Evolutionary conservation across 2,113 vertebrate genomes (phyloP).

Genomic region (Tympanuchus pallidicinctus): DNA sequence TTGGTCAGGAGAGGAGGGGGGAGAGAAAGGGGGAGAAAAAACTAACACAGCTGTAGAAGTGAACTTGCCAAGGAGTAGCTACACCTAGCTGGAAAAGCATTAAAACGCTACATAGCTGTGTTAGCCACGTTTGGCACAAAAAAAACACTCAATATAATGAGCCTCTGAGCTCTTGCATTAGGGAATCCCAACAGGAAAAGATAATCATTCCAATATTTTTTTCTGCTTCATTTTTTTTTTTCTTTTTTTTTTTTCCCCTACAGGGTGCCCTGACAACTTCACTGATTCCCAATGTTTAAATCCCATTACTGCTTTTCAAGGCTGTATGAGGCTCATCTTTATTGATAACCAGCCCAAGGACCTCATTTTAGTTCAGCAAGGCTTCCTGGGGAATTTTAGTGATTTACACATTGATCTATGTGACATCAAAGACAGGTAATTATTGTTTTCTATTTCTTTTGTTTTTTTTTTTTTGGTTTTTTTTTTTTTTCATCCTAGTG

Average conservation of each 20-base stretch:
- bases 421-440: slow-evolving; percentile 97
- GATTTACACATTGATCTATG: slow-evolving; percentile 95
- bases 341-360: slow-evolving; percentile 94
- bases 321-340: slow-evolving; percentile 94
- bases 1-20: background rate
- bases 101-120: background rate
- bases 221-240: slow-evolving; percentile 51
- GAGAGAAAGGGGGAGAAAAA: background rate
- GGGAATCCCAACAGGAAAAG: slow-evolving; percentile 68
- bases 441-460: slow-evolving; percentile 68
- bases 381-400: slow-evolving; percentile 91
- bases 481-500: slow-evolving; percentile 54
- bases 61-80: background rate
- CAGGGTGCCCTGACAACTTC: slow-evolving; percentile 88
- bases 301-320: slow-evolving; percentile 90
- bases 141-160: slow-evolving; percentile 66
- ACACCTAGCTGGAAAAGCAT: background rate
- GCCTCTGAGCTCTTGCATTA: slow-evolving; percentile 44
- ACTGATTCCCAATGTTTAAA: slow-evolving; percentile 84
- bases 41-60: background rate
- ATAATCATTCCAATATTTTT: slow-evolving; percentile 70
- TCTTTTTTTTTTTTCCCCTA: background rate
- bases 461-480: slow-evolving; percentile 61
- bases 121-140: background rate
- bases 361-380: slow-evolving; percentile 92